phyloP scores from a whole-genome alignment of 2,888 invertebrate genomes.

The Drosophila crucigera region DNA sequence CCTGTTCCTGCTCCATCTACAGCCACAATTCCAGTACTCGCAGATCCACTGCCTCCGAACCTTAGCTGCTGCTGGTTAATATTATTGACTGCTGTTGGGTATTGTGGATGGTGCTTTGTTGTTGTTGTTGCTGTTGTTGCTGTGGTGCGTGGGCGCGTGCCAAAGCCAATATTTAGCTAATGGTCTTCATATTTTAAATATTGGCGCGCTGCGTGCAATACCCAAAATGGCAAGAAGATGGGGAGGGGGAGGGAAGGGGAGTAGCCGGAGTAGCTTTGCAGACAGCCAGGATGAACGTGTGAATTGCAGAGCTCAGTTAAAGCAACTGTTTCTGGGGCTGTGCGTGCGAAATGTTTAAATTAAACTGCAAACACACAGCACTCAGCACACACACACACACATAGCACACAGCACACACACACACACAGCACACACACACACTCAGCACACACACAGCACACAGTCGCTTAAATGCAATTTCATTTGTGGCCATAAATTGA shows the following conservation, averaged over 20 bases:
- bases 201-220: constrained; percentile 58
- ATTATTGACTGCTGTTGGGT: constrained; percentile 73
- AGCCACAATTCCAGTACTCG: constrained; percentile 2
- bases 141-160: constrained; percentile 71
- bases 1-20: background rate
- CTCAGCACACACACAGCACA: constrained; percentile 7
- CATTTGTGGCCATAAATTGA: constrained; percentile 75
- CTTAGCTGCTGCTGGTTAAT: constrained; percentile 63
- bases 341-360: constrained; percentile 71
- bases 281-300: constrained; percentile 34
- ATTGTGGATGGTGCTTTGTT: background rate
- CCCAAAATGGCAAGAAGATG: background rate
- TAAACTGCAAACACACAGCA: constrained; percentile 54
- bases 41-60: constrained; percentile 38
- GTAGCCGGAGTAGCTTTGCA: constrained; percentile 12
- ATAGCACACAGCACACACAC: background rate
- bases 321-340: constrained; percentile 40
- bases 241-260: too few species aligned
- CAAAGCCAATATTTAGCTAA: constrained; percentile 81
- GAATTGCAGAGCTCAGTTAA: constrained; percentile 39
- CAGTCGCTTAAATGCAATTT: constrained; percentile 65
- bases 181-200: constrained; percentile 81
- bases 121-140: constrained; percentile 14
- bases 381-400: constrained; percentile 12
- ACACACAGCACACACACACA: constrained; percentile 15